Percentiles rank a stretch among this genome's conserved stretches.
phyloP scores from a whole-genome alignment of 1,140 invertebrate species.

The Aphelenchoides avenae region DNA sequence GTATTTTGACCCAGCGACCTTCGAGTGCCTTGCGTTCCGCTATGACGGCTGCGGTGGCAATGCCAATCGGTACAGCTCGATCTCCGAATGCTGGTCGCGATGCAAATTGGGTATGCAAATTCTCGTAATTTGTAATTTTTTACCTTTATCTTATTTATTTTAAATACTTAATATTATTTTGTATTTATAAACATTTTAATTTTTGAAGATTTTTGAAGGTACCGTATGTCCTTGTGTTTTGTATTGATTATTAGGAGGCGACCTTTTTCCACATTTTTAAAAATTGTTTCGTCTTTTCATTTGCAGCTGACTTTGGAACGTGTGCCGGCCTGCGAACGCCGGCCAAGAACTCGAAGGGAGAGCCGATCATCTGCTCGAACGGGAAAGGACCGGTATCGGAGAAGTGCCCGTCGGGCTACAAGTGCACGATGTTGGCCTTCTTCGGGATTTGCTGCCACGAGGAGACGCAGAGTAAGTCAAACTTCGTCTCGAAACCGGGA shows the following conservation, averaged over 20 bases:
- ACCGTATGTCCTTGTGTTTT: not conserved
- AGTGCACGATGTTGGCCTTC: conserved; percentile 26
- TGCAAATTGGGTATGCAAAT: conserved; percentile 20
- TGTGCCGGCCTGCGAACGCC: conserved; percentile 23
- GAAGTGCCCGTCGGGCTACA: conserved; percentile 18
- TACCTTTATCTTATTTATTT: not conserved
- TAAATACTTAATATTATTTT: not conserved
- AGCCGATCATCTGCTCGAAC: conserved; percentile 20
- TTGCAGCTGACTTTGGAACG: conserved; percentile 27
- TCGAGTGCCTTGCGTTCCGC: conserved; percentile 29
- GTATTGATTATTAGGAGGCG: conserved; percentile 1
- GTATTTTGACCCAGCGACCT: conserved; percentile 31
- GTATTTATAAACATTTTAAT: no score
- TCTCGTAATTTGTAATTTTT: not conserved
- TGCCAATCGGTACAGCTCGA: conserved; percentile 24
- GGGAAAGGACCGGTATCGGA: not conserved
- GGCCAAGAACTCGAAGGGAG: conserved; percentile 20
- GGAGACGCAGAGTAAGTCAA: conserved; percentile 16
- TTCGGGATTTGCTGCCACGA: conserved; percentile 22
- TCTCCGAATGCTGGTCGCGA: conserved; percentile 18
- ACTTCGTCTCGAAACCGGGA: no score
- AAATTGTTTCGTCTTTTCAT: no score
- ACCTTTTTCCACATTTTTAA: no score
- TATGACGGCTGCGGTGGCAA: conserved; percentile 38
- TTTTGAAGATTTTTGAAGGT: not conserved